phyloP scores from a whole-genome alignment of 2,888 invertebrate species.

The Caenorhabditis drosophilae region DNA sequence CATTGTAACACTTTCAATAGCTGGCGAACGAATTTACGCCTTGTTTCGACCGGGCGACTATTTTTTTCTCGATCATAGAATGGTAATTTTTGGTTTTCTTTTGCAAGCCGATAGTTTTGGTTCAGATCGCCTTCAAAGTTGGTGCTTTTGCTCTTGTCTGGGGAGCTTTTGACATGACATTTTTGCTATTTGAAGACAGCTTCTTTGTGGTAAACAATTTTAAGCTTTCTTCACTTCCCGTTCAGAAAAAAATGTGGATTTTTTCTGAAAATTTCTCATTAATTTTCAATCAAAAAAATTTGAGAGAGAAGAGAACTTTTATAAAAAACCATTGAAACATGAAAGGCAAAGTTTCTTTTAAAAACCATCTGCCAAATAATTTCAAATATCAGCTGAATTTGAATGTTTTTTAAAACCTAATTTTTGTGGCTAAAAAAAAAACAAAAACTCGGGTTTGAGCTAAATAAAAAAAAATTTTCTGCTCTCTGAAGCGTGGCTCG shows the following conservation, averaged over 20 bases:
- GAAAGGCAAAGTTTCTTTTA: too few relatives aligned
- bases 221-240: too few relatives aligned
- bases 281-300: too few relatives aligned
- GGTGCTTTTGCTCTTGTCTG: slow-evolving; percentile 34
- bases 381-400: not conserved
- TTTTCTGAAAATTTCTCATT: too few relatives aligned
- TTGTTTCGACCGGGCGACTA: slow-evolving; percentile 41
- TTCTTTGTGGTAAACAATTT: slow-evolving; percentile 32
- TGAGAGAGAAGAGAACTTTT: too few relatives aligned
- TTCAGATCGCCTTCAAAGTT: slow-evolving; percentile 36
- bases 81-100: slow-evolving; percentile 13
- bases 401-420: too few relatives aligned
- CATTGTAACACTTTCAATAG: slow-evolving; percentile 46
- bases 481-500: too few relatives aligned
- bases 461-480: not conserved
- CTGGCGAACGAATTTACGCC: slow-evolving; percentile 44
- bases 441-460: not conserved
- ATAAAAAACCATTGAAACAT: too few relatives aligned
- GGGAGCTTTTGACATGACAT: slow-evolving; percentile 40
- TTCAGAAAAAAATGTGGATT: too few relatives aligned
- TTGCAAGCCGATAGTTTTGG: not conserved
- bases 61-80: slow-evolving; percentile 42
- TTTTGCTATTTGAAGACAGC: slow-evolving; percentile 43
- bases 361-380: too few relatives aligned
- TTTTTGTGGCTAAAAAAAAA: not conserved